phyloP scores from a whole-genome alignment of 2,113 vertebrate species.

The Nyctereutes procyonoides region DNA sequence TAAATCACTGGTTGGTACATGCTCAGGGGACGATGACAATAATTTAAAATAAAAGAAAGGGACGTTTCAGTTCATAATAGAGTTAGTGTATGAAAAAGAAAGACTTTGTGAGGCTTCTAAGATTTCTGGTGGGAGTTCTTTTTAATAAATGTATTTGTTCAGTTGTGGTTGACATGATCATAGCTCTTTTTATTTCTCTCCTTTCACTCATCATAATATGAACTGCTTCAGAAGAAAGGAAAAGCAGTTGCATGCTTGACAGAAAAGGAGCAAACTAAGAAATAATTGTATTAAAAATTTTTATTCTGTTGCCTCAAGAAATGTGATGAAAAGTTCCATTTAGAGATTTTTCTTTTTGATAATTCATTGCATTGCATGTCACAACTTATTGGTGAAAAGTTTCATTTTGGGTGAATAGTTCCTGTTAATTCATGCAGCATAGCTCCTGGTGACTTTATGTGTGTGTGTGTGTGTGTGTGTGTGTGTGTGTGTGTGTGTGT shows the following conservation, averaged over 20 bases:
- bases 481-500: background rate
- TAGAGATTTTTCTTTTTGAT: conserved; percentile 14
- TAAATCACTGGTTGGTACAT: conserved; percentile 73
- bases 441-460: conserved; percentile 45
- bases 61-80: conserved; percentile 59
- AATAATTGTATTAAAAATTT: conserved; percentile 72
- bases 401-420: conserved; percentile 59
- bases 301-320: conserved; percentile 56
- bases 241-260: conserved; percentile 44
- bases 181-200: conserved; percentile 62
- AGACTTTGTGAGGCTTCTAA: conserved; percentile 12
- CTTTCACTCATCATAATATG: conserved; percentile 62
- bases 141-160: conserved; percentile 73
- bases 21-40: background rate
- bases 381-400: background rate
- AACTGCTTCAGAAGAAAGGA: conserved; percentile 63
- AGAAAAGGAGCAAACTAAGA: conserved; percentile 75
- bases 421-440: conserved; percentile 51
- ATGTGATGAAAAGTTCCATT: conserved; percentile 58
- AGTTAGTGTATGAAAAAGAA: conserved; percentile 50
- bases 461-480: background rate
- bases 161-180: conserved; percentile 60
- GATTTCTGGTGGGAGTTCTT: conserved; percentile 71
- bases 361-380: conserved; percentile 7
- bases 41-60: conserved; percentile 77